These are phyloP conservation scores for Atopsyche davidsoni DNA, from an alignment of 1,140 invertebrate species.

Conservation along the genomic window DNA sequence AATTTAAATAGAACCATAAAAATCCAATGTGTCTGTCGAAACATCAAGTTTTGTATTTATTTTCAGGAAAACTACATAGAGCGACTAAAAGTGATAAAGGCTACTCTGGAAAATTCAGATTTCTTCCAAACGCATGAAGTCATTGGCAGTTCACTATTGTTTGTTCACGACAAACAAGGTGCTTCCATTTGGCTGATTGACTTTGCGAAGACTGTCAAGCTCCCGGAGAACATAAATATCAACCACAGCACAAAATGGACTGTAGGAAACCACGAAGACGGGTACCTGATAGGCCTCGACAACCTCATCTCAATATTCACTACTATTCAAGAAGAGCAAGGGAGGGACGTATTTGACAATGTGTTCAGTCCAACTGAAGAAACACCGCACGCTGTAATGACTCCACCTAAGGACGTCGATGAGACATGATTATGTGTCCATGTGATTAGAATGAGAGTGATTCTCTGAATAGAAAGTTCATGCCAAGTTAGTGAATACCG, in stretches of 20 bases:
- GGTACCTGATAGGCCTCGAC: constrained; percentile 90
- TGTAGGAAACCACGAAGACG: constrained; percentile 98
- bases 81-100: constrained; percentile 75
- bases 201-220: constrained; percentile 89
- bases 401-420: constrained; percentile 13
- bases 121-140: constrained; percentile 91
- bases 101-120: constrained; percentile 71
- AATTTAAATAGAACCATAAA: no score
- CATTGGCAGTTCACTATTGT: constrained; percentile 93
- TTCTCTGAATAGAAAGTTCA: background rate
- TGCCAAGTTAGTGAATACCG: constrained; percentile 3
- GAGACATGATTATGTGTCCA: constrained; percentile 21
- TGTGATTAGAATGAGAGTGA: constrained; percentile 6
- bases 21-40: background rate
- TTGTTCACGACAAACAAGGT: constrained; percentile 85
- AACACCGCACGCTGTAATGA: constrained; percentile 1
- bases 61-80: constrained; percentile 76
- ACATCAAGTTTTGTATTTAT: background rate
- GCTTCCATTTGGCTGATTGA: constrained; percentile 97
- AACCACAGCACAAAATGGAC: constrained; percentile 82
- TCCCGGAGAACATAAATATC: constrained; percentile 70
- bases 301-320: constrained; percentile 87
- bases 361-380: constrained; percentile 1
- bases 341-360: constrained; percentile 31
- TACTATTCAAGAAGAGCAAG: constrained; percentile 47